Evolutionary conservation across 2,888 invertebrate genomes (phyloP), one percentile per base, ranked within the genome.

Genomic region (Ypsolopha scabrella): DNA sequence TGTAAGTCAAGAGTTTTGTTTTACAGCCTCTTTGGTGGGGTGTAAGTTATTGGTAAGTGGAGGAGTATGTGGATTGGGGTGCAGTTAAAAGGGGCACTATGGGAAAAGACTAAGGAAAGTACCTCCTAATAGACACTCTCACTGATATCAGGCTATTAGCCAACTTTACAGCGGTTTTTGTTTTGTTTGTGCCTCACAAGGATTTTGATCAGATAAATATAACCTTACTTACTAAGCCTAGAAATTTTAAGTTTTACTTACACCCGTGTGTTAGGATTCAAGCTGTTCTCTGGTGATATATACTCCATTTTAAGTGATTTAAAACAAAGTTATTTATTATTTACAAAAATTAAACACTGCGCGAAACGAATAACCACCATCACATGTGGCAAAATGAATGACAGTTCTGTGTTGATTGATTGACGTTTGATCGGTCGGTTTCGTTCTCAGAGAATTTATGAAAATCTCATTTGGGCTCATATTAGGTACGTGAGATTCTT

Each of bases 231-330:
- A 47, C n/a, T n/a, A 39, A 39, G 9, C 9, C 9, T n/a, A 39
- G 39, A 34, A 41, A 36, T 44, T 44, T 6, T 35, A 33, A 44
- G 3, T 35, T 57, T 38, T 57, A 75, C 81, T 76, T 72, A 87
- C 87, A 87, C 72, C 65, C 85, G 63, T 41, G 81, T 70, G 52
- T 66, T 72, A 24, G 69, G 57, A 36, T 63, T 52, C 36, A 67
- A 52, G 53, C 62, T 61, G 53, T 67, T 67, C 56, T 83, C 80
- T 14, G 77, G 68, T 6, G 75, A 55, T 54, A 86, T 75, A 54
- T 86, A 86, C 57, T 87, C 87, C 87, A 87, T 86, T 58, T 54
- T 62, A 13, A 14, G 36, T 10, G 37, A 37, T 7, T 11, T 37
- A 10, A 6, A 41, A 10, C 8, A 33, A 34, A 4, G 9, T 8